Percentiles rank a stretch among this genome's conserved stretches.
Conservation (phyloP, 2,888 invertebrate species). For the Lysandra bellargus region DNA sequence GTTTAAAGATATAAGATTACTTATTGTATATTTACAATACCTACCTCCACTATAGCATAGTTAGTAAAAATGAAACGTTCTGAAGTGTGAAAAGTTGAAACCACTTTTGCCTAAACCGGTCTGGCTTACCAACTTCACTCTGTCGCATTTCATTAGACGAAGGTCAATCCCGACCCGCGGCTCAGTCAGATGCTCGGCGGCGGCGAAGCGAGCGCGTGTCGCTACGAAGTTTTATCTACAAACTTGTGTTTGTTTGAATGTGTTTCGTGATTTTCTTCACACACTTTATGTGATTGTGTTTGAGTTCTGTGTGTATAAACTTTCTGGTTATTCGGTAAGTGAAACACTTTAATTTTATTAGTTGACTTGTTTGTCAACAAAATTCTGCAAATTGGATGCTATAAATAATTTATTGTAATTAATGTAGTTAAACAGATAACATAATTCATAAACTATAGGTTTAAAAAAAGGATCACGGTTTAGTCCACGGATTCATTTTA, state of each 20-base stretch:
- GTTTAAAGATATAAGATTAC: too few relatives aligned
- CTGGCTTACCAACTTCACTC: conserved; percentile 63
- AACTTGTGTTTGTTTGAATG: conserved; percentile 41
- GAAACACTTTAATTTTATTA: conserved; percentile 20
- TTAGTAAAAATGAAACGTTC: conserved; percentile 44
- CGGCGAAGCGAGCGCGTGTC: conserved; percentile 48
- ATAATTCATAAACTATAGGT: conserved; percentile 1
- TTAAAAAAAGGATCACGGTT: conserved; percentile 28
- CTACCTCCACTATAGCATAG: not conserved
- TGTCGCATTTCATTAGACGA: conserved; percentile 63
- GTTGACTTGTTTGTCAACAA: not conserved
- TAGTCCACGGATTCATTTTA: conserved; percentile 43
- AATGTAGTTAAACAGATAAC: not conserved
- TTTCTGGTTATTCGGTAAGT: conserved; percentile 53
- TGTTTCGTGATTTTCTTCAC: conserved; percentile 40
- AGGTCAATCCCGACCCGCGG: conserved; percentile 59
- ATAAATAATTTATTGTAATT: not conserved
- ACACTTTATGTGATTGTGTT: conserved; percentile 50
- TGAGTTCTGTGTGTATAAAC: conserved; percentile 52
- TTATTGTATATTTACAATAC: not conserved
- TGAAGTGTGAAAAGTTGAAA: conserved; percentile 54
- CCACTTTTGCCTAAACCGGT: conserved; percentile 76
- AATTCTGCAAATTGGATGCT: not conserved
- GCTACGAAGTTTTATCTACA: conserved; percentile 39
- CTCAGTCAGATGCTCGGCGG: conserved; percentile 55